A percentile compares a stretch with the other conserved stretches of the same genome.
These are phyloP conservation scores for Gymnarchus niloticus DNA, from an alignment of 2,113 vertebrate genomes.

Conservation along the genomic window DNA sequence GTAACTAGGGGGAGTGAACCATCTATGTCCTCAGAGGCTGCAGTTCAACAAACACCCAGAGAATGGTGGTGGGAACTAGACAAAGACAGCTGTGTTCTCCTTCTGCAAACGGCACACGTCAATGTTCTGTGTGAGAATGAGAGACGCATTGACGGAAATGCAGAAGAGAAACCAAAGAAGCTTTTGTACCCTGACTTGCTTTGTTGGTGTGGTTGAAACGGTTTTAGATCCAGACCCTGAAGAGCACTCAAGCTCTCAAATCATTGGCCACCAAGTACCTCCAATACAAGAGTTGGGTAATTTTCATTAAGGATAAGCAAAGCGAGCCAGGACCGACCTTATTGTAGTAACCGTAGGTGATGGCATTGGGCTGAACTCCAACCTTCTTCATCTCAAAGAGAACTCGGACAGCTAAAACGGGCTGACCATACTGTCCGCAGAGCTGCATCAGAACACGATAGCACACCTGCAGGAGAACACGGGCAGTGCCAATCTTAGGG, in stretches of 20 bases:
- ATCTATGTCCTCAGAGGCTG: not conserved
- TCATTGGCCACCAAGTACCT: not conserved
- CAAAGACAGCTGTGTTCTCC: not conserved
- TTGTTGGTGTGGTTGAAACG: not conserved
- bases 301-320: not conserved
- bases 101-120: not conserved
- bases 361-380: conserved; percentile 91
- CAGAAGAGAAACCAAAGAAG: not conserved
- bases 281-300: not conserved
- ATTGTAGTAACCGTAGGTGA: conserved; percentile 98
- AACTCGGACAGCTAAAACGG: conserved; percentile 87
- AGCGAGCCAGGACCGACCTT: conserved; percentile 61
- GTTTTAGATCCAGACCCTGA: not conserved
- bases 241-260: not conserved
- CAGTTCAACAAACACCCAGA: not conserved
- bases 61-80: not conserved
- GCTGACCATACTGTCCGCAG: conserved; percentile 93
- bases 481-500: not conserved
- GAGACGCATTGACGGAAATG: not conserved
- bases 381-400: conserved; percentile 97
- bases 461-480: conserved; percentile 73
- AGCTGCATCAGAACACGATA: conserved; percentile 95
- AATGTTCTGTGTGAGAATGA: not conserved
- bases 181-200: not conserved
- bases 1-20: not conserved